phyloP scores from a whole-genome alignment of 2,797 vertebrate species.

The Protonibea diacanthus region DNA sequence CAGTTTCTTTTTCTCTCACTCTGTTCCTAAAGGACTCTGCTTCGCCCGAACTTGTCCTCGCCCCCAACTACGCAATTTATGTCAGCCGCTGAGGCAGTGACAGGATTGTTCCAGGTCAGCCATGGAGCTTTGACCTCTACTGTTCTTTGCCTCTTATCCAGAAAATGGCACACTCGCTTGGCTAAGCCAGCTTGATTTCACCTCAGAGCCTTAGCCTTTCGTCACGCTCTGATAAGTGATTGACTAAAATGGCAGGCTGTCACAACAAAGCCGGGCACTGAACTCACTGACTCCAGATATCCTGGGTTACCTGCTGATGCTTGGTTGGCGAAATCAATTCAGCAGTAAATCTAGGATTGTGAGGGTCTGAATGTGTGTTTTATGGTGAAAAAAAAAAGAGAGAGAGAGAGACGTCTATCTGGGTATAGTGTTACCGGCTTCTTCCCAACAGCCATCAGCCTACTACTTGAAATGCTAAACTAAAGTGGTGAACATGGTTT shows the following conservation, averaged over 20 bases:
- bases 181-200: slow-evolving; percentile 56
- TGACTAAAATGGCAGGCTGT: slow-evolving; percentile 57
- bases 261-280: slow-evolving; percentile 35
- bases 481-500: neutral
- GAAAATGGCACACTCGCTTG: slow-evolving; percentile 44
- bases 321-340: slow-evolving; percentile 29
- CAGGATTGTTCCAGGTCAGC: slow-evolving; percentile 68
- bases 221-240: slow-evolving; percentile 63
- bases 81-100: slow-evolving; percentile 47
- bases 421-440: neutral
- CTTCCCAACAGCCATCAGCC: neutral
- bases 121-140: slow-evolving; percentile 53
- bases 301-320: slow-evolving; percentile 43
- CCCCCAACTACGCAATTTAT: slow-evolving; percentile 21
- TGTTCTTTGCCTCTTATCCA: slow-evolving; percentile 49
- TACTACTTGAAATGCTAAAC: neutral
- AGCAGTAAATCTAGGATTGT: slow-evolving; percentile 17
- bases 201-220: slow-evolving; percentile 58
- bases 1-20: slow-evolving; percentile 5
- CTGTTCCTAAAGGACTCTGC: slow-evolving; percentile 10
- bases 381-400: neutral
- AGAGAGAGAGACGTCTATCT: neutral
- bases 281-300: slow-evolving; percentile 40
- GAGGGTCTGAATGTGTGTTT: slow-evolving; percentile 20
- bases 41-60: slow-evolving; percentile 16